phyloP scores from a whole-genome alignment of 2,888 invertebrate species.

The Drosophila ezoana region DNA sequence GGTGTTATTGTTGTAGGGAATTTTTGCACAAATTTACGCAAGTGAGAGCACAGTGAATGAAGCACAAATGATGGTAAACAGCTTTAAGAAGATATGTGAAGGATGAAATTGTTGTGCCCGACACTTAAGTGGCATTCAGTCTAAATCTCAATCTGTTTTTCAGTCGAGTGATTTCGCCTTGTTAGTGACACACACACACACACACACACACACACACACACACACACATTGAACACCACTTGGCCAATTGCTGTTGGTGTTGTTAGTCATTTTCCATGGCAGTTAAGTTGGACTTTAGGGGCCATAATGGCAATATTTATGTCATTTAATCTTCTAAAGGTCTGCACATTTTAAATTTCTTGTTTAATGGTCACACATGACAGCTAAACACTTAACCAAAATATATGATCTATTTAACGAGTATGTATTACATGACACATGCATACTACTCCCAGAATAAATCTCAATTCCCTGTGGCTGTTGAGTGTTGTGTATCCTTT shows the following conservation, averaged over 20 bases:
- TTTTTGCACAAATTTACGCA: slow-evolving; percentile 59
- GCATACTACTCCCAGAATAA: slow-evolving; percentile 19
- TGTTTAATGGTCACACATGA: slow-evolving; percentile 10
- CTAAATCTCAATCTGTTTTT: slow-evolving; percentile 72
- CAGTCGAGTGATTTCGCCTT: slow-evolving; percentile 70
- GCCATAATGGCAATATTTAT: slow-evolving; percentile 43
- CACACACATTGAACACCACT: slow-evolving; percentile 10
- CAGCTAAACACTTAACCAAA: slow-evolving; percentile 30
- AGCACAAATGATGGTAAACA: slow-evolving; percentile 50
- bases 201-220: slow-evolving; percentile 8
- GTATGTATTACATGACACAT: slow-evolving; percentile 13
- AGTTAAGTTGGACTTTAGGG: slow-evolving; percentile 36
- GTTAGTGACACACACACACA: slow-evolving; percentile 38
- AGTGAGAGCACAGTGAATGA: slow-evolving; percentile 45
- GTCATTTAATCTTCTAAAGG: slow-evolving; percentile 39
- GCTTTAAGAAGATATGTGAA: slow-evolving; percentile 13
- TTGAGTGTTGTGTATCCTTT: slow-evolving; percentile 6
- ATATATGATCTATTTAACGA: slow-evolving; percentile 24
- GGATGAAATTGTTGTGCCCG: slow-evolving; percentile 46
- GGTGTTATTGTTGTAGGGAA: slow-evolving; percentile 22
- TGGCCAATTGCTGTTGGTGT: slow-evolving; percentile 25
- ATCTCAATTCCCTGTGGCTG: slow-evolving; percentile 7
- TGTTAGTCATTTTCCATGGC: slow-evolving; percentile 23
- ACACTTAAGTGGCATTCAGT: slow-evolving; percentile 72
- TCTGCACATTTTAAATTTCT: slow-evolving; percentile 40